Conservation (phyloP, 1,140 invertebrate species). For the Macrocentrus cingulum region DNA sequence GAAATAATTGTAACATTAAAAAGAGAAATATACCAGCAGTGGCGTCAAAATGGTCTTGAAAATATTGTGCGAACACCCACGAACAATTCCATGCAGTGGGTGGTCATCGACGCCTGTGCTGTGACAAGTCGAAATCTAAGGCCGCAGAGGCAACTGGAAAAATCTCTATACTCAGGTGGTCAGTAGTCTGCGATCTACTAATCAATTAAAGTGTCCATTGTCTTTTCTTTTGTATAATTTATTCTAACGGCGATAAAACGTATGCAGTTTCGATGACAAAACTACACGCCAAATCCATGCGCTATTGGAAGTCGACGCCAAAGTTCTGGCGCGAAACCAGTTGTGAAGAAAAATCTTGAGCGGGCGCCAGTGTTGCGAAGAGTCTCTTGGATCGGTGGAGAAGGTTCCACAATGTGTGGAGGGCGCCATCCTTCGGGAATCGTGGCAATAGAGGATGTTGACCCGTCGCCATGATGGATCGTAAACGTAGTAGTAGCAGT, state of each 20-base stretch:
- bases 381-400: constrained; percentile 29
- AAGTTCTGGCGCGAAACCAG: constrained; percentile 20
- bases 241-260: too few relatives aligned
- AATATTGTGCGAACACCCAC: constrained; percentile 4
- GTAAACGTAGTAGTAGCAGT: constrained; percentile 40
- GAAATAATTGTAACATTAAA: constrained; percentile 1
- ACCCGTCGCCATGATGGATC: constrained; percentile 47
- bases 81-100: constrained; percentile 9
- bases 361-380: constrained; percentile 30
- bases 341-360: constrained; percentile 8
- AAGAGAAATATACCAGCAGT: background rate
- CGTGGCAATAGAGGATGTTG: constrained; percentile 42
- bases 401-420: constrained; percentile 7
- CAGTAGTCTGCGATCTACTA: too few relatives aligned
- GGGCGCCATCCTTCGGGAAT: background rate
- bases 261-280: background rate
- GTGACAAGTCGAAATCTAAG: constrained; percentile 7
- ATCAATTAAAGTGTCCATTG: too few relatives aligned
- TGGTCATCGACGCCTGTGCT: constrained; percentile 11
- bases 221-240: too few relatives aligned
- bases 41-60: background rate
- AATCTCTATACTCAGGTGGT: too few relatives aligned
- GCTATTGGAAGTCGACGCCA: background rate
- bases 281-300: background rate
- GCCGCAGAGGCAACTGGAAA: too few relatives aligned